A percentile compares a stretch with the other conserved stretches of the same genome.
These are phyloP conservation scores for Amorpha juglandis DNA, from an alignment of 2,888 invertebrate genomes.

Conservation along the genomic window DNA sequence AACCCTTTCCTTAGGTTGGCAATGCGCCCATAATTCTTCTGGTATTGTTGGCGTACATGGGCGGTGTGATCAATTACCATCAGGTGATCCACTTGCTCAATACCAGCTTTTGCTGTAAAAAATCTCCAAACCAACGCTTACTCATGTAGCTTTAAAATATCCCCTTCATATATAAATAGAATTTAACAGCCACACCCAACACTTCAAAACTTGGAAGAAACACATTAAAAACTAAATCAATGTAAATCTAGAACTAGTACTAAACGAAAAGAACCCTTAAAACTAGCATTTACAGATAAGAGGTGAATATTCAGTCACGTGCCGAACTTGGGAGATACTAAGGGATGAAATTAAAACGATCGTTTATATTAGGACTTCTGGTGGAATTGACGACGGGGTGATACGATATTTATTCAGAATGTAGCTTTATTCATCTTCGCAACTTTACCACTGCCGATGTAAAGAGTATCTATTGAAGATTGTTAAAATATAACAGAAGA, in stretches of 20 bases:
- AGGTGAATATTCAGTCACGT: slow-evolving; percentile 4
- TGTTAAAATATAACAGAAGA: neutral
- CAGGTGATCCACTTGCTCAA: too few species aligned
- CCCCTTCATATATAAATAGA: too few species aligned
- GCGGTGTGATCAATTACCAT: too few species aligned
- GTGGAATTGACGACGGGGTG: neutral
- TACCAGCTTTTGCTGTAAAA: too few species aligned
- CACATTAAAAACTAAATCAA: neutral
- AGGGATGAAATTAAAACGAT: neutral
- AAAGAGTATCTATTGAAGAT: neutral
- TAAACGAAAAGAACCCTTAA: neutral
- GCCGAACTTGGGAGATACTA: neutral
- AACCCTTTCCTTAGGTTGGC: too few species aligned
- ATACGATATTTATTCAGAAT: neutral
- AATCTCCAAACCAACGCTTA: too few species aligned
- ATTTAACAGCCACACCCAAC: too few species aligned
- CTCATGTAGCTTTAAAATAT: too few species aligned
- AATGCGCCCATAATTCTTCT: too few species aligned
- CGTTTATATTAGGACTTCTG: neutral
- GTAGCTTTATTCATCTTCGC: neutral
- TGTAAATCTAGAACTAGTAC: neutral
- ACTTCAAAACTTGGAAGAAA: neutral
- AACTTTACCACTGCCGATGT: neutral
- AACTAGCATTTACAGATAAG: neutral
- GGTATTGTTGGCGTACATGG: too few species aligned